Base-by-base conservation (phyloP, 2,888 invertebrate species). In the Corythucha ciliata region DNA sequence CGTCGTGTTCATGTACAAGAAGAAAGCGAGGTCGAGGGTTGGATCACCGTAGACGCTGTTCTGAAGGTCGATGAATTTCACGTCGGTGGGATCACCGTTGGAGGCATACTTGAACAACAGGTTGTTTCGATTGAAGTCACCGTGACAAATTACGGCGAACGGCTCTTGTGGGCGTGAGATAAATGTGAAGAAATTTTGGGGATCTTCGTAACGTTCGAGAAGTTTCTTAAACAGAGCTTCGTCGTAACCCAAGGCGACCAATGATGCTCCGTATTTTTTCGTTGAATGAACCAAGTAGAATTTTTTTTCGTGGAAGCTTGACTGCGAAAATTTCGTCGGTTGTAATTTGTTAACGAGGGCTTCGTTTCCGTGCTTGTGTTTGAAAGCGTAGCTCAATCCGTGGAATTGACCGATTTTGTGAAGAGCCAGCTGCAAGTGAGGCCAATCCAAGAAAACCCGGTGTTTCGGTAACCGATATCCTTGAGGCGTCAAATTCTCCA, bases 51-150 rank as follows among this genome's bases (percentile, higher is more conserved):
- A 64, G 5, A 58, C 39, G 0, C 59, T 10, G 34, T 62, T 65
- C 24, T 68, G 68, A 44, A 68, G 64, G 56, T 68, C 68, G 32
- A 68, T 63, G 21, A 68, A 59, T 41, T 64, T 65, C 33, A 66
- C 65, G 21, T 61, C 62, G 3, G 55, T 24, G 2, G 67, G 66
- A 34, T 61, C 61, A 6, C 57, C 62, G 6, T 61, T 53, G 1
- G 16, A 46, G 29, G 63, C 63, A 52, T 69, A 68, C 34, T 63
- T 64, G 53, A 64, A 68, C 21, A 69, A 48, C 32, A 69, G 61
- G 58, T 69, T 69, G 54, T 68, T 69, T 6, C 67, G 62, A 64
- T 67, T 68, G 32, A 69, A 58, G 54, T 69, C 69, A 0, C 69
- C 68, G 41, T 69, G 69, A 42, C 68, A 67, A 1, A 69, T 48